Evolutionary conservation across 2,888 invertebrate species (phyloP).

Genomic region (Erebia ligea): DNA sequence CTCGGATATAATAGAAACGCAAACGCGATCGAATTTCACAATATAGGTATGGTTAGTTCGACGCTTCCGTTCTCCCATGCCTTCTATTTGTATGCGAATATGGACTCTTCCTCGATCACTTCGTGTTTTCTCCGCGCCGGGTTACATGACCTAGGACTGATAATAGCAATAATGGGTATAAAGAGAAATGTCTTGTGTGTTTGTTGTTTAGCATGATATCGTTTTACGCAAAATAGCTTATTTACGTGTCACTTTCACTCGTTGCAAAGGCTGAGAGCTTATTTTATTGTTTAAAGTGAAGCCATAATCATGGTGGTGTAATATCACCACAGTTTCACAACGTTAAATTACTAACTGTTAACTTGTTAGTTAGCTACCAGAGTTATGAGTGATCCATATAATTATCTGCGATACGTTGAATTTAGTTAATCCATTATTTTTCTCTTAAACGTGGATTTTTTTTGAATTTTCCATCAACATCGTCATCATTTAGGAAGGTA

Average conservation of each 20-base stretch:
- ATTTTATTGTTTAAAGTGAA: not conserved
- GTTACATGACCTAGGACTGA: conserved; percentile 5
- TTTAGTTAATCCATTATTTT: no score
- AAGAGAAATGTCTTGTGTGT: not conserved
- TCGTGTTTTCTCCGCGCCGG: conserved; percentile 3
- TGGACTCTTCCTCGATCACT: conserved; percentile 4
- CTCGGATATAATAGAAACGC: not conserved
- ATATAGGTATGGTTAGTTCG: conserved; percentile 24
- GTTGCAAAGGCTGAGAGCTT: not conserved
- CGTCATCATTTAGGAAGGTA: no score
- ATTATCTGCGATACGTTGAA: no score
- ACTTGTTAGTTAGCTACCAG: no score
- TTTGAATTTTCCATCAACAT: no score
- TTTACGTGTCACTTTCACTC: not conserved
- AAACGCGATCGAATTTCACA: conserved; percentile 24
- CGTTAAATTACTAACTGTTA: no score
- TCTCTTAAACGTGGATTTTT: no score
- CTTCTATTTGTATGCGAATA: conserved; percentile 5
- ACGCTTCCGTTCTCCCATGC: conserved; percentile 26
- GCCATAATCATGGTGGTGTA: not conserved
- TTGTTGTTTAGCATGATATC: conserved; percentile 5
- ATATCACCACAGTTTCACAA: not conserved
- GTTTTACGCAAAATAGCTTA: not conserved
- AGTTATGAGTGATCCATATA: no score
- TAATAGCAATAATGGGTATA: not conserved